A percentile compares a stretch with the other conserved stretches of the same genome.
Evolutionary conservation across 2,113 vertebrate genomes (phyloP).

Genomic region (Brienomyrus brachyistius): DNA sequence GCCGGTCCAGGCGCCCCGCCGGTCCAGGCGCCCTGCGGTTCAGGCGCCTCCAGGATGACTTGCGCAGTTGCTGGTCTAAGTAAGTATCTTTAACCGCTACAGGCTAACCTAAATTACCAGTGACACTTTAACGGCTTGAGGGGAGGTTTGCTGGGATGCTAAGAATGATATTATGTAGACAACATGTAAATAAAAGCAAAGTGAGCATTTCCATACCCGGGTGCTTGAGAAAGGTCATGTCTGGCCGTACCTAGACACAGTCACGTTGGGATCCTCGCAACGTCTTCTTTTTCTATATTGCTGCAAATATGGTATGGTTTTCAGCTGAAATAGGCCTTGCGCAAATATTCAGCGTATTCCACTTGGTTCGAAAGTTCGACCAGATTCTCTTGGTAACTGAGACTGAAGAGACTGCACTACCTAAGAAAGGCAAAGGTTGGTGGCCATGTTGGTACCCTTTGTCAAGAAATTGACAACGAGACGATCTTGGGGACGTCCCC

Average conservation of each 20-base stretch:
- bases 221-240: background rate
- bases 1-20: slow-evolving; percentile 15
- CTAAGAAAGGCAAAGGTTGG: background rate
- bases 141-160: slow-evolving; percentile 30
- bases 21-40: slow-evolving; percentile 9
- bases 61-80: slow-evolving; percentile 8
- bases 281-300: background rate
- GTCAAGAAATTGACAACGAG: background rate
- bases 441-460: background rate
- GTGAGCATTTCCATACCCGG: background rate
- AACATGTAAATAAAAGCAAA: background rate
- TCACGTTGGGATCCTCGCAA: background rate
- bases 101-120: slow-evolving; percentile 26
- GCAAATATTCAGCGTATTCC: background rate
- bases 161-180: slow-evolving; percentile 14
- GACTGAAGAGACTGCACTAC: background rate
- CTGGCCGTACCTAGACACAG: background rate
- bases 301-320: background rate
- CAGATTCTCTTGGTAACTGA: background rate
- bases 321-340: background rate
- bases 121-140: slow-evolving; percentile 20
- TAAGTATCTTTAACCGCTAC: slow-evolving; percentile 20
- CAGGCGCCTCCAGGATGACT: slow-evolving; percentile 9
- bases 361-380: background rate
- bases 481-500: background rate